These are phyloP conservation scores for Scarus forsteni DNA, from an alignment of 2,797 vertebrate species.

Conservation along the genomic window DNA sequence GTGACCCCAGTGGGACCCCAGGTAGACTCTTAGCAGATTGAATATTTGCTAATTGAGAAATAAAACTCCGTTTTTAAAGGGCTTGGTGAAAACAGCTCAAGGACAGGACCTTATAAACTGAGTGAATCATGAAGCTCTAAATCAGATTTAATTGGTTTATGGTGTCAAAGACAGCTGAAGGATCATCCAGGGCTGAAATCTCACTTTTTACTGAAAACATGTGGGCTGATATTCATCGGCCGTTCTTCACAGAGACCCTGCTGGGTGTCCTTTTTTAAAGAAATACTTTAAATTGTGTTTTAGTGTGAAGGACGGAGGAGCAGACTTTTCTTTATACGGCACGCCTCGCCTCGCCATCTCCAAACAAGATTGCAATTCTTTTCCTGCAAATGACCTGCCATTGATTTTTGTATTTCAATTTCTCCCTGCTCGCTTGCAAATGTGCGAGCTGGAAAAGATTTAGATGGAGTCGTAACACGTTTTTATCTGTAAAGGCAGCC, in stretches of 20 bases:
- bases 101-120: no score
- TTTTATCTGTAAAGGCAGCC: slow-evolving; percentile 24
- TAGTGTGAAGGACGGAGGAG: not conserved
- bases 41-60: no score
- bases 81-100: no score
- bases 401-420: slow-evolving; percentile 39
- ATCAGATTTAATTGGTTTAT: no score
- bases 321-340: not conserved
- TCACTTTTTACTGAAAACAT: not conserved
- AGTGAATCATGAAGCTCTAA: no score
- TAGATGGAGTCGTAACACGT: slow-evolving; percentile 16
- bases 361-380: slow-evolving; percentile 18
- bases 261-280: not conserved
- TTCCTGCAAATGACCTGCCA: slow-evolving; percentile 24
- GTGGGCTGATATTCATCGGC: not conserved
- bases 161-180: no score
- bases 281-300: not conserved
- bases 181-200: no score
- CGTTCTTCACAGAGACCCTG: not conserved
- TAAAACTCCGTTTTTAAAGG: no score
- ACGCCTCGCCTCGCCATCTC: not conserved
- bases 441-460: slow-evolving; percentile 28
- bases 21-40: no score
- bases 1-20: no score
- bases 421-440: slow-evolving; percentile 2